Evolutionary conservation across 2,888 invertebrate species (phyloP).

Genomic region (Apomyelois bistriatella): DNA sequence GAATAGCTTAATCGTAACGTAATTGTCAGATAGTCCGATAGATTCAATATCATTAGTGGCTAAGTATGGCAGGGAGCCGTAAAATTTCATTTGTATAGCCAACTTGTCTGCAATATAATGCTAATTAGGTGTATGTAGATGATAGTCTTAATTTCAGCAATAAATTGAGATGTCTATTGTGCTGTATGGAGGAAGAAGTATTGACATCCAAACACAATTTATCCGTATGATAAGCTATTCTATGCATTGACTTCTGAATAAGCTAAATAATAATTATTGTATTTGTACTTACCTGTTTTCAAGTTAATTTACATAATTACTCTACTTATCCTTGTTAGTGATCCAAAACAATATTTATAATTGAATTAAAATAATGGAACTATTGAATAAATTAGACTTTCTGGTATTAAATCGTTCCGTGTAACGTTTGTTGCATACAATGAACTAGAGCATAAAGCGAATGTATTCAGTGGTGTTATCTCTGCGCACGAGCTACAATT

Average conservation of each 20-base stretch:
- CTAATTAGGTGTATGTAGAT: slow-evolving; percentile 1
- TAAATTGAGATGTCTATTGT: slow-evolving; percentile 1
- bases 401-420: not conserved
- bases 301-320: not conserved
- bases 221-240: not conserved
- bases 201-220: not conserved
- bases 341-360: too few relatives aligned
- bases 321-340: not conserved
- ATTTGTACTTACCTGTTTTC: not conserved
- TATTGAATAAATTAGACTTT: not conserved
- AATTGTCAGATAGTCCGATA: slow-evolving; percentile 10
- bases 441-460: slow-evolving; percentile 54
- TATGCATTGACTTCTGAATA: not conserved
- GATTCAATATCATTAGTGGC: slow-evolving; percentile 10
- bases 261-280: not conserved
- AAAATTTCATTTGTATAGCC: slow-evolving; percentile 6
- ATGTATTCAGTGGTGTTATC: slow-evolving; percentile 62
- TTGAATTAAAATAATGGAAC: too few relatives aligned
- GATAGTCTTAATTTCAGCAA: slow-evolving; percentile 3
- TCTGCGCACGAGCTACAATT: slow-evolving; percentile 62
- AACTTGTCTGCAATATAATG: slow-evolving; percentile 10
- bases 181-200: not conserved
- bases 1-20: slow-evolving; percentile 6
- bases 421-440: slow-evolving; percentile 32
- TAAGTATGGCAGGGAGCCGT: slow-evolving; percentile 5